Base-by-base conservation (phyloP, 2,113 vertebrate genomes). In the Catharus fuscescens region DNA sequence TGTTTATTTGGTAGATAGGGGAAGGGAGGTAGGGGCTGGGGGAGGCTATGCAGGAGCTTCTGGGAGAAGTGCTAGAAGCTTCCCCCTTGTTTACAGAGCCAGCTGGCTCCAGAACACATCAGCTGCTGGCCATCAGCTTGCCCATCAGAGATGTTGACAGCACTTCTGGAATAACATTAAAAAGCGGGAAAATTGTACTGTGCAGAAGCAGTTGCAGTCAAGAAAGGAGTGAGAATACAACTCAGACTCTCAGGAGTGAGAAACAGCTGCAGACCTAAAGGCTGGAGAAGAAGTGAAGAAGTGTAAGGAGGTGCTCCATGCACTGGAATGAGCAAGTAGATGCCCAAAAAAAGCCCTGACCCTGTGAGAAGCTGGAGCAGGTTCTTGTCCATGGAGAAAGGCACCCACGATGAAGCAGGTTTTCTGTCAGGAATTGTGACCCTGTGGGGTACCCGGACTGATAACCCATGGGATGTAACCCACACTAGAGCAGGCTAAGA, bases 11-110 rank as follows among this genome's bases (percentile, higher is more conserved):
- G 8, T 34, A 9, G 16, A 23, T 15, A 9, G 6, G 4, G 8
- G 18, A 40, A 56, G 14, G 13, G 12, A 31, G 3, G 21, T 31
- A 21, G 5, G 8, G 17, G 6, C 6, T 5, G 7, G 13, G 7
- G 17, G 10, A 48, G 17, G 24, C 12, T 40, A 17, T 20, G 26
- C 0, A 0, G 11, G 6, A 14, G 3, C 21, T 50, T 44, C 52
- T 36, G 18, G 32, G 32, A 31, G 18, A 52, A 52, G 32, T 38
- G 6, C 21, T 65, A 28, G 26, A 65, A 73, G 32, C 9, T 65
- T 59, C 8, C 15, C 9, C 8, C 8, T 44, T 65, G 14, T 36
- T 80, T 18, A 6, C 31, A 57, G 19, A n/a, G 26, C 26, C 11
- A 32, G 3, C 4, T 0, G 1, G 3, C 18, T 65, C 31, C 32